Percentiles rank a stretch among this genome's conserved stretches.
These are phyloP conservation scores for Adelognathus sp. DNA, from an alignment of 2,888 invertebrate genomes.

Conservation along the genomic window DNA sequence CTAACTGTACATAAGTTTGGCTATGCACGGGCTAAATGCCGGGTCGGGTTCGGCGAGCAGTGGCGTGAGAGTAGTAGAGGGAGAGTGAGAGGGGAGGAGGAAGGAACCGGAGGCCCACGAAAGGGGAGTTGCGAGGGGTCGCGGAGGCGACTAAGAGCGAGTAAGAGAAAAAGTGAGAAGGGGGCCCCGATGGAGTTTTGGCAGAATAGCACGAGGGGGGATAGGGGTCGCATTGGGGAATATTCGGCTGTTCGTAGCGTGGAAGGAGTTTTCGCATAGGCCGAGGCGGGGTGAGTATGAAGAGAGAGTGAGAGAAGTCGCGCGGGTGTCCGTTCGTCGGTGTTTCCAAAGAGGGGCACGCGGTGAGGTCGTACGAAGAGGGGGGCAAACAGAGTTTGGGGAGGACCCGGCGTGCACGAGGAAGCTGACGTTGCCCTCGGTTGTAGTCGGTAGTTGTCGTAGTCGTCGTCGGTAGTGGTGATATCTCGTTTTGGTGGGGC, in stretches of 20 bases:
- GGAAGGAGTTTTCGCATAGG: conserved; percentile 28
- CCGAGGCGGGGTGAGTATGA: conserved; percentile 61
- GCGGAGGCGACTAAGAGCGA: conserved; percentile 47
- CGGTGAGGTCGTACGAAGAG: conserved; percentile 37
- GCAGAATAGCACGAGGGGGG: conserved; percentile 54
- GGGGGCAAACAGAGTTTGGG: conserved; percentile 66
- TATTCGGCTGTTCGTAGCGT: background rate
- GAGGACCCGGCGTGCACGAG: conserved; percentile 53
- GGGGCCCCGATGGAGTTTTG: conserved; percentile 50
- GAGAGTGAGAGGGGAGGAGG: conserved; percentile 55
- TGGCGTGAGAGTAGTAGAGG: too few relatives aligned
- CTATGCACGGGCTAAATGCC: conserved; percentile 76
- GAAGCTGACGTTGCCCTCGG: conserved; percentile 48
- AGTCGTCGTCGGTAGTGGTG: conserved; percentile 35
- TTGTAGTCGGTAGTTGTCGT: conserved; percentile 39
- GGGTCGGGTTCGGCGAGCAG: conserved; percentile 68
- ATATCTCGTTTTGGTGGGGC: conserved; percentile 65
- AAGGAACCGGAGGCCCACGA: conserved; percentile 56
- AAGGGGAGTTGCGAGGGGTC: conserved; percentile 61
- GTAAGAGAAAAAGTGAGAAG: conserved; percentile 49
- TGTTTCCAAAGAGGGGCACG: conserved; percentile 54
- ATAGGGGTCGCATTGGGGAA: conserved; percentile 63
- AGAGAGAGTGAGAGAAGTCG: too few relatives aligned
- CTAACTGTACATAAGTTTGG: conserved; percentile 78
- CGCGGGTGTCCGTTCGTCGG: conserved; percentile 65